Percentiles rank a stretch among this genome's conserved stretches.
Conservation (phyloP, 2,113 vertebrate genomes). For the Elachura formosa region DNA sequence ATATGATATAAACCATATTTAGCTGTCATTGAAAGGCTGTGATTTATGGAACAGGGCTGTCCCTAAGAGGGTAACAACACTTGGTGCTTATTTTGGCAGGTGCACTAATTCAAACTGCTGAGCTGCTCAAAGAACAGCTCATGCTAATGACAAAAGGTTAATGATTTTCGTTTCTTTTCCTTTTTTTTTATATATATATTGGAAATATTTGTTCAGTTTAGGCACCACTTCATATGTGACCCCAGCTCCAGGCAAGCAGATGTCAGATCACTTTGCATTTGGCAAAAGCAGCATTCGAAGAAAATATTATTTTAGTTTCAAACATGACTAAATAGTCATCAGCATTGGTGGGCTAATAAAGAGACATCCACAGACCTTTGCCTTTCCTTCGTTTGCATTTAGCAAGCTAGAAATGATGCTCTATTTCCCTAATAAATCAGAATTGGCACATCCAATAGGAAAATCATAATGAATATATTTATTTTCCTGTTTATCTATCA, state of each 20-base stretch:
- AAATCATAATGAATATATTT: background rate
- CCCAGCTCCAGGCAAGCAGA: conserved; percentile 48
- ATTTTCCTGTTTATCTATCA: background rate
- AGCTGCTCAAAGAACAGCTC: conserved; percentile 55
- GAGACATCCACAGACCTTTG: background rate
- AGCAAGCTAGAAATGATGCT: background rate
- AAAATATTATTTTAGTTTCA: conserved; percentile 59
- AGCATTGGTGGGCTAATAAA: background rate
- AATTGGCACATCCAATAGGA: background rate
- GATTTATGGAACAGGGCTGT: conserved; percentile 66
- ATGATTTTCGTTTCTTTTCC: conserved; percentile 60
- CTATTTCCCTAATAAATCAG: background rate
- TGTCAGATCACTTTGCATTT: conserved; percentile 39
- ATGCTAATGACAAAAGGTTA: conserved; percentile 74
- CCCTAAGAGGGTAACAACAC: conserved; percentile 69
- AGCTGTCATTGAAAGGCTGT: conserved; percentile 60
- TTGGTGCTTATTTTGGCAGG: conserved; percentile 78
- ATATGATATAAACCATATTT: conserved; percentile 68
- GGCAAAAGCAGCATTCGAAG: conserved; percentile 17
- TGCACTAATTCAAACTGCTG: conserved; percentile 67
- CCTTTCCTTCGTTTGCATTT: background rate
- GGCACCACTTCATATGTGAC: conserved; percentile 26
- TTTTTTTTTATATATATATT: background rate
- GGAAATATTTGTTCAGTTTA: conserved; percentile 69
- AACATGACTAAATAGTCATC: conserved; percentile 33